Percentiles rank a stretch among this genome's conserved stretches.
These are phyloP conservation scores for Hexactinellida sp. DNA, from an alignment of 37 sponge, comb jelly and placozoan species.

Conservation along the genomic window DNA sequence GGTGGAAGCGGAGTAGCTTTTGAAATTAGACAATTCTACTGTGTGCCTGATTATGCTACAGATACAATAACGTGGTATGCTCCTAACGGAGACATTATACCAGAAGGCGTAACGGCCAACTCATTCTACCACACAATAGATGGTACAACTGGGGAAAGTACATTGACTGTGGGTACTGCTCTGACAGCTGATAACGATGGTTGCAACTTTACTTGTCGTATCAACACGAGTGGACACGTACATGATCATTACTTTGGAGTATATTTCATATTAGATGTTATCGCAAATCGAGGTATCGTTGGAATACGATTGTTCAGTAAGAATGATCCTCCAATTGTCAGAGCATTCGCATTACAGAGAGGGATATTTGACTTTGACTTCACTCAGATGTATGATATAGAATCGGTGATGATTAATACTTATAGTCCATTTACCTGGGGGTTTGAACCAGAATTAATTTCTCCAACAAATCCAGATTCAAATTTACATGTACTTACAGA, in stretches of 20 bases:
- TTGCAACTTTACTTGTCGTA: constrained; percentile 3
- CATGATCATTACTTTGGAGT: not conserved
- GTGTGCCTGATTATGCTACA: not conserved
- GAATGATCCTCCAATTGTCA: not conserved
- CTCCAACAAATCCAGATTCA: not conserved
- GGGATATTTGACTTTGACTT: not conserved
- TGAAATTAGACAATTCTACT: not conserved
- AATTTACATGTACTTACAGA: not conserved
- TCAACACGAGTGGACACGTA: not conserved
- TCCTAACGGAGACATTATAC: not conserved
- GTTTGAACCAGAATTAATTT: not conserved
- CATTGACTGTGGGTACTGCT: not conserved
- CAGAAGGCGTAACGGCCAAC: not conserved
- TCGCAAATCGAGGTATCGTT: not conserved
- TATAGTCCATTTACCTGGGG: not conserved
- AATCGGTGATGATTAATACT: not conserved
- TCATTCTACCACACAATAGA: not conserved
- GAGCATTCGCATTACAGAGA: not conserved
- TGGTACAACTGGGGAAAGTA: not conserved
- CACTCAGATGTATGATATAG: not conserved
- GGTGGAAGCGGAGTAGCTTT: not conserved
- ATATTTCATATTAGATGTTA: not conserved
- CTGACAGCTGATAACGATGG: not conserved
- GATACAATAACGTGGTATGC: not conserved
- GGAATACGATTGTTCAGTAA: not conserved